Percentiles rank a stretch among this genome's conserved stretches.
phyloP scores from a whole-genome alignment of 2,113 vertebrate species.

The Syngnathus floridae region DNA sequence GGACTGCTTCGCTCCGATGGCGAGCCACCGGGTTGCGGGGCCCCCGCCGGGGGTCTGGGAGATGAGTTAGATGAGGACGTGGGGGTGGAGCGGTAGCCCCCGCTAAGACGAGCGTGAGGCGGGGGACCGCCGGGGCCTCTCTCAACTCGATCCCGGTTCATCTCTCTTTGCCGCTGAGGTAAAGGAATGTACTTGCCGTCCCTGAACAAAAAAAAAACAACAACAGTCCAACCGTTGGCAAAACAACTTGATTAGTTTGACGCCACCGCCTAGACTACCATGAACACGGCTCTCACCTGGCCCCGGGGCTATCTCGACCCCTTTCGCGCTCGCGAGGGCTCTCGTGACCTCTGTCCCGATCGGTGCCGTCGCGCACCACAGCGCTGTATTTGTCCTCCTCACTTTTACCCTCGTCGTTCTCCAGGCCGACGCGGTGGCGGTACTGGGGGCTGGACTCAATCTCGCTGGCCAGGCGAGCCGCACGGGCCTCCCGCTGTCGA shows the following conservation, averaged over 20 bases:
- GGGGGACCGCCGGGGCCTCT: constrained; percentile 55
- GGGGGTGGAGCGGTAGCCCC: constrained; percentile 57
- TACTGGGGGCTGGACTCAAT: constrained; percentile 87
- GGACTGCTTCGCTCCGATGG: constrained; percentile 69
- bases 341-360: constrained; percentile 61
- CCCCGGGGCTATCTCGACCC: constrained; percentile 63
- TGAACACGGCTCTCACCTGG: constrained; percentile 46
- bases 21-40: constrained; percentile 57
- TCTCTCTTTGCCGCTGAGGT: constrained; percentile 82
- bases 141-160: constrained; percentile 58
- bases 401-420: constrained; percentile 82
- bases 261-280: not conserved
- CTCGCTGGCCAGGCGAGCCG: constrained; percentile 80
- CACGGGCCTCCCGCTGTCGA: constrained; percentile 81
- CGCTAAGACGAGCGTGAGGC: constrained; percentile 59
- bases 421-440: constrained; percentile 76
- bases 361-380: constrained; percentile 72
- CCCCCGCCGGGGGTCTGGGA: constrained; percentile 51
- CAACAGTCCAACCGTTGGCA: not conserved
- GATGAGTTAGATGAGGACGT: constrained; percentile 59
- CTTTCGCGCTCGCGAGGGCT: constrained; percentile 61
- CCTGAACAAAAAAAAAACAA: constrained; percentile 48
- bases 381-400: constrained; percentile 87
- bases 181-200: constrained; percentile 85
- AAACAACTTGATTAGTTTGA: not conserved